Evolutionary conservation across 2,797 vertebrate genomes (phyloP).

Genomic region (Pangasius larnaudii): DNA sequence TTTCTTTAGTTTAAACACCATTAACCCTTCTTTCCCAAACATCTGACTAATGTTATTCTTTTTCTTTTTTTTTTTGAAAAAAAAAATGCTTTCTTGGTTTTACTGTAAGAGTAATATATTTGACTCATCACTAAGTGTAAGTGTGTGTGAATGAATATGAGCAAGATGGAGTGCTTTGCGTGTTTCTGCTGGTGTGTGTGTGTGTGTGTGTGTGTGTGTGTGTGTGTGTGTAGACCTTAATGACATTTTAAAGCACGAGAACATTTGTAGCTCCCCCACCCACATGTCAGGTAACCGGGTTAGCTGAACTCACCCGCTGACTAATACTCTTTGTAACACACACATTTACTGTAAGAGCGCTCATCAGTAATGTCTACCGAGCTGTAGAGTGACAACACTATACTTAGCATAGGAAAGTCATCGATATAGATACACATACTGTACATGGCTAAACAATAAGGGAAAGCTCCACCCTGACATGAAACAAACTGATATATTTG

Average conservation of each 20-base stretch:
- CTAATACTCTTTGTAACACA: conserved; percentile 40
- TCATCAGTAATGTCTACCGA: background rate
- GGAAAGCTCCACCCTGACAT: background rate
- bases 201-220: conserved; percentile 5
- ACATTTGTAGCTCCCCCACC: conserved; percentile 71
- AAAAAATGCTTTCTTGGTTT: background rate
- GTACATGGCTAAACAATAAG: background rate
- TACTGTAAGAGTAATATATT: background rate
- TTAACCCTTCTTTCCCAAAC: background rate
- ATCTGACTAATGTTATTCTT: background rate
- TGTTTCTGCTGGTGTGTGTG: background rate
- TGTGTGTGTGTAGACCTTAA: conserved; percentile 31
- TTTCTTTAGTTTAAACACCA: background rate
- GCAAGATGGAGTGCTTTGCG: background rate
- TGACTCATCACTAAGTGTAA: conserved; percentile 14
- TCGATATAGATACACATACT: background rate
- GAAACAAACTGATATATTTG: background rate
- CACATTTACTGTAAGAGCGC: conserved; percentile 52
- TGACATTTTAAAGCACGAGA: conserved; percentile 69
- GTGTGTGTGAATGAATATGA: conserved; percentile 22
- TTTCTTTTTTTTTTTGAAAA: background rate
- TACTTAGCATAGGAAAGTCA: background rate
- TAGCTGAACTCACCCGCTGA: conserved; percentile 47
- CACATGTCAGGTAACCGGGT: conserved; percentile 61
- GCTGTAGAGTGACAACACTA: background rate